Evolutionary conservation across 35 echinoderm and acorn worm species (phyloP).

Genomic region (Nesometra sesokonis): DNA sequence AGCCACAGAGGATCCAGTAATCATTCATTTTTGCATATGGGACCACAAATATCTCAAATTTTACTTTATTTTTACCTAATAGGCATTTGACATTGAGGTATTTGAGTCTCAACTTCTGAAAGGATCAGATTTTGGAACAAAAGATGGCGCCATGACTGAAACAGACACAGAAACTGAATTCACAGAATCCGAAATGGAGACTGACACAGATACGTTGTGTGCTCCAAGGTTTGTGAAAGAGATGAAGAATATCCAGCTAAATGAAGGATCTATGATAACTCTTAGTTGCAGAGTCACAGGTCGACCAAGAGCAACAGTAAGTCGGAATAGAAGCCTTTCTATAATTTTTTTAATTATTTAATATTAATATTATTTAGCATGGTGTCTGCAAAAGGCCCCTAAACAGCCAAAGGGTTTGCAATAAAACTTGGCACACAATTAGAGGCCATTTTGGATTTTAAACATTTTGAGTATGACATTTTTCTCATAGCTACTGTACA

Average conservation of each 20-base stretch:
- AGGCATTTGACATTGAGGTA: constrained; percentile 54
- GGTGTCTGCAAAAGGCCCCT: too few relatives aligned
- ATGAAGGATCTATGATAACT: constrained; percentile 55
- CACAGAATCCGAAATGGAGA: constrained; percentile 84
- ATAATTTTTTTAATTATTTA: neutral
- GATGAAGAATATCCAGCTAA: constrained; percentile 69
- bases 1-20: too few relatives aligned
- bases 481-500: too few relatives aligned
- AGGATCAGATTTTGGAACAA: constrained; percentile 32
- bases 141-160: constrained; percentile 29
- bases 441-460: too few relatives aligned
- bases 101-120: constrained; percentile 76
- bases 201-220: constrained; percentile 35
- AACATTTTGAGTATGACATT: too few relatives aligned
- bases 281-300: constrained; percentile 80
- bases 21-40: too few relatives aligned
- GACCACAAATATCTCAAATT: too few relatives aligned
- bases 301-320: constrained; percentile 65
- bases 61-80: too few relatives aligned
- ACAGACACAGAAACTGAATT: constrained; percentile 87
- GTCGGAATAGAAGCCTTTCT: neutral
- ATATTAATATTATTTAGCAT: neutral
- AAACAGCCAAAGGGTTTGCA: too few relatives aligned
- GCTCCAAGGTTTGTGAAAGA: constrained; percentile 81
- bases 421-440: too few relatives aligned